Percentiles rank a stretch among this genome's conserved stretches.
Conservation (phyloP, 2,113 vertebrate genomes). For the Dascyllus trimaculatus region DNA sequence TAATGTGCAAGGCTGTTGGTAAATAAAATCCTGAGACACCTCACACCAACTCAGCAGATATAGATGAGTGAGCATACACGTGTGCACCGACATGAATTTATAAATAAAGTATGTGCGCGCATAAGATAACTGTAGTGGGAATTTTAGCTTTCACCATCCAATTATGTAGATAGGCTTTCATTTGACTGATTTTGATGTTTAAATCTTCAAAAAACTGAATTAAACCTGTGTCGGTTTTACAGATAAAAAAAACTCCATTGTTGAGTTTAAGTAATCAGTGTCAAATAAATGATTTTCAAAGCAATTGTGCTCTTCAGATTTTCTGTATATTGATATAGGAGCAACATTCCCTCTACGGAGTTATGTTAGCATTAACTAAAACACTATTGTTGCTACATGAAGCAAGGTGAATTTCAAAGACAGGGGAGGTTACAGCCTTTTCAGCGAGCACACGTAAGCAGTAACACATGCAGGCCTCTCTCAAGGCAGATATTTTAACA, state of each 20-base stretch:
- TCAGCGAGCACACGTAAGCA: not conserved
- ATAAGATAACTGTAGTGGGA: not conserved
- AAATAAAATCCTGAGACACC: conserved; percentile 47
- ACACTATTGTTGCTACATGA: not conserved
- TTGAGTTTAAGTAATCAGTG: not conserved
- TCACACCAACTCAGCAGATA: conserved; percentile 19
- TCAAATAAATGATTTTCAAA: conserved; percentile 1
- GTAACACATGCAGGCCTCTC: not conserved
- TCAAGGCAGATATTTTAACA: not conserved
- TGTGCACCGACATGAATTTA: conserved; percentile 10
- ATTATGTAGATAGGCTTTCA: not conserved
- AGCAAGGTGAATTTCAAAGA: not conserved
- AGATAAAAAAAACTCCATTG: not conserved
- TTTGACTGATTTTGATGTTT: not conserved
- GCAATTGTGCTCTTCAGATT: not conserved
- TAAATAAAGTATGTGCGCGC: conserved; percentile 5
- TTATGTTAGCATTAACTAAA: not conserved
- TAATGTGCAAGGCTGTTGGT: conserved; percentile 43
- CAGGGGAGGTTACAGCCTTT: not conserved
- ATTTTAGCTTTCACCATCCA: not conserved
- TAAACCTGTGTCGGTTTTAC: not conserved
- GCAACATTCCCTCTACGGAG: not conserved
- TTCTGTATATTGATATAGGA: not conserved
- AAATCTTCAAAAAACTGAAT: not conserved
- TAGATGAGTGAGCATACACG: conserved; percentile 21